phyloP scores from a whole-genome alignment of 1,140 invertebrate genomes.

The Pseudomyrmex pallidus region DNA sequence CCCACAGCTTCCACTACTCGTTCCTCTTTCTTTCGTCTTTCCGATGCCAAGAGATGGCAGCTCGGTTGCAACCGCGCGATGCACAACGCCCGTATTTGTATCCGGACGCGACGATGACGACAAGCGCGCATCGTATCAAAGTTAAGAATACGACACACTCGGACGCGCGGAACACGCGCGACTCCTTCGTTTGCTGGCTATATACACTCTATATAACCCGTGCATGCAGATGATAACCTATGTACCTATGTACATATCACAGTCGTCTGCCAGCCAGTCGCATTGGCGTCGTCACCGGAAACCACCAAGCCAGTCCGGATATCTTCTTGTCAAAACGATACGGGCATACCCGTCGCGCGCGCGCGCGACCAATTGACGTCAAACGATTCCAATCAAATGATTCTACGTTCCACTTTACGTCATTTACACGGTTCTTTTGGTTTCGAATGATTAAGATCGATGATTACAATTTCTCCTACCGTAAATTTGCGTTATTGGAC shows the following conservation, averaged over 20 bases:
- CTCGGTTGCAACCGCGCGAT: conserved; percentile 8
- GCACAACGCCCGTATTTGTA: conserved; percentile 24
- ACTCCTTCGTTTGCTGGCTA: conserved; percentile 31
- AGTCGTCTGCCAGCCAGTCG: conserved; percentile 28
- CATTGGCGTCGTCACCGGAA: conserved; percentile 47
- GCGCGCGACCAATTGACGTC: background rate
- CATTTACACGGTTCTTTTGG: background rate
- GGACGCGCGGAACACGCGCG: conserved; percentile 46
- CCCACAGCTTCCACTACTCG: background rate
- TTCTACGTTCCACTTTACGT: background rate
- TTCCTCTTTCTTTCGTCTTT: background rate
- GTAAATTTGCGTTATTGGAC: too few relatives aligned
- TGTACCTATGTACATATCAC: conserved; percentile 60
- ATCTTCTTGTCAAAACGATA: conserved; percentile 19
- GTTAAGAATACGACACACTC: conserved; percentile 43
- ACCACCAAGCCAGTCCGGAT: conserved; percentile 24
- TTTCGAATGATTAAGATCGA: background rate
- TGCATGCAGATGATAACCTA: conserved; percentile 67
- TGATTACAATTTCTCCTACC: too few relatives aligned
- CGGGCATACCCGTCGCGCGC: background rate
- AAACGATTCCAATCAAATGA: conserved; percentile 2
- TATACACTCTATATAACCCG: conserved; percentile 60
- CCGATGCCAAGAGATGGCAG: conserved; percentile 28
- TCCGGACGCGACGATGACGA: conserved; percentile 16
- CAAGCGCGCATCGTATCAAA: conserved; percentile 25